Conservation (phyloP, 2,888 invertebrate species). For the Andricus curvator region DNA sequence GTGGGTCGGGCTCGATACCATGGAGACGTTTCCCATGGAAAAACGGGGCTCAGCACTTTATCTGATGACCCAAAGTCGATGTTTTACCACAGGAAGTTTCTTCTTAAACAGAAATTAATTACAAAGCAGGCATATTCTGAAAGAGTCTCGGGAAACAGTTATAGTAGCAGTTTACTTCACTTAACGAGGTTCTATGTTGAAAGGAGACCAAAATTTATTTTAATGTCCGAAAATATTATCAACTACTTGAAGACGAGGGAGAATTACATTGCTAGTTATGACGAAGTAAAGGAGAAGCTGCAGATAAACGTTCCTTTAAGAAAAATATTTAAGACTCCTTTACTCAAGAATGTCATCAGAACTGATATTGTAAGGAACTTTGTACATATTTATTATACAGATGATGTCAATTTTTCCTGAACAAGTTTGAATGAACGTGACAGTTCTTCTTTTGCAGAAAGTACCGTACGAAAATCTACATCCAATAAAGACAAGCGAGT, state of each 20-base stretch:
- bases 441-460: slow-evolving; percentile 65
- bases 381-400: no score
- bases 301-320: slow-evolving; percentile 77
- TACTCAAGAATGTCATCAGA: slow-evolving; percentile 80
- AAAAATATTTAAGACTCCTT: slow-evolving; percentile 80
- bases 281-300: slow-evolving; percentile 79
- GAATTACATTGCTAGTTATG: slow-evolving; percentile 79
- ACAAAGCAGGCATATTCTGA: slow-evolving; percentile 82
- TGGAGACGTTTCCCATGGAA: slow-evolving; percentile 86
- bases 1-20: slow-evolving; percentile 85
- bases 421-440: no score
- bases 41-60: slow-evolving; percentile 79
- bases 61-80: slow-evolving; percentile 83
- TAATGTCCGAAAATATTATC: slow-evolving; percentile 80
- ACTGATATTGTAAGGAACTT: slow-evolving; percentile 77
- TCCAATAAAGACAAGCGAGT: slow-evolving; percentile 79
- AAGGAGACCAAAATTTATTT: slow-evolving; percentile 80
- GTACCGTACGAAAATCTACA: slow-evolving; percentile 81
- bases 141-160: slow-evolving; percentile 77
- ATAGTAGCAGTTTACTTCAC: slow-evolving; percentile 80
- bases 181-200: slow-evolving; percentile 83
- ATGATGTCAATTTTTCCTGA: no score
- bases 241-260: slow-evolving; percentile 80
- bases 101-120: slow-evolving; percentile 82
- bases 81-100: slow-evolving; percentile 83